Percentiles rank a stretch among this genome's conserved stretches.
Conservation (phyloP, 1,140 invertebrate genomes). For the Brachionus manjavacas region DNA sequence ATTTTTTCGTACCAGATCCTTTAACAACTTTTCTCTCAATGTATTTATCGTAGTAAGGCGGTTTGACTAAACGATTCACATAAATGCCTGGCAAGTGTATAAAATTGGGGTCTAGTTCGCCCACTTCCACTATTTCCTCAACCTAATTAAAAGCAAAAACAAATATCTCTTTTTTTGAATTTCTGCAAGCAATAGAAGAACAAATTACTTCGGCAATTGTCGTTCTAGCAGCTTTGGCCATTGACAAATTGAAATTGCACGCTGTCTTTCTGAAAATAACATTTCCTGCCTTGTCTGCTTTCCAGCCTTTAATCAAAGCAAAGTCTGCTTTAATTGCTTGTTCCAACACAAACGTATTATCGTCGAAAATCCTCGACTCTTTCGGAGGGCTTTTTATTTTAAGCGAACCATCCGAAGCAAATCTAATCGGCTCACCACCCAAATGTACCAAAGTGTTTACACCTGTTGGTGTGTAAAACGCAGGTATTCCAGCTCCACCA, state of each 20-base stretch:
- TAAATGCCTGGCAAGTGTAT: slow-evolving; percentile 88
- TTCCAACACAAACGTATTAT: slow-evolving; percentile 84
- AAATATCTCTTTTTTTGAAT: not conserved
- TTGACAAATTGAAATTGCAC: slow-evolving; percentile 86
- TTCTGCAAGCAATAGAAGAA: not conserved
- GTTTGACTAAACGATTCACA: slow-evolving; percentile 79
- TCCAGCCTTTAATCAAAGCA: slow-evolving; percentile 92
- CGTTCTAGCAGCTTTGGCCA: slow-evolving; percentile 83
- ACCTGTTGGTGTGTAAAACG: slow-evolving; percentile 95
- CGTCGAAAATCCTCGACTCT: slow-evolving; percentile 69
- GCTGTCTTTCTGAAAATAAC: slow-evolving; percentile 82
- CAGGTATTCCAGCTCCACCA: slow-evolving; percentile 92
- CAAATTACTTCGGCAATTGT: slow-evolving; percentile 75
- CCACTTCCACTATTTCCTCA: slow-evolving; percentile 84
- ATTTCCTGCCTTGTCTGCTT: slow-evolving; percentile 87
- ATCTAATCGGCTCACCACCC: slow-evolving; percentile 86
- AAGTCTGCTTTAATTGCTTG: slow-evolving; percentile 91
- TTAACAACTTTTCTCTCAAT: slow-evolving; percentile 66
- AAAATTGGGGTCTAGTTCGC: slow-evolving; percentile 74
- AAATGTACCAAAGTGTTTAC: slow-evolving; percentile 88
- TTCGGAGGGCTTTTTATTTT: not conserved
- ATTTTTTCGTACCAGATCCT: slow-evolving; percentile 58
- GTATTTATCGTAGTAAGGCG: slow-evolving; percentile 76
- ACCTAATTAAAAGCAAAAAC: not conserved
- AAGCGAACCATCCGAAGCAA: slow-evolving; percentile 57